phyloP scores from a whole-genome alignment of 2,797 vertebrate species.

The Alosa sapidissima region DNA sequence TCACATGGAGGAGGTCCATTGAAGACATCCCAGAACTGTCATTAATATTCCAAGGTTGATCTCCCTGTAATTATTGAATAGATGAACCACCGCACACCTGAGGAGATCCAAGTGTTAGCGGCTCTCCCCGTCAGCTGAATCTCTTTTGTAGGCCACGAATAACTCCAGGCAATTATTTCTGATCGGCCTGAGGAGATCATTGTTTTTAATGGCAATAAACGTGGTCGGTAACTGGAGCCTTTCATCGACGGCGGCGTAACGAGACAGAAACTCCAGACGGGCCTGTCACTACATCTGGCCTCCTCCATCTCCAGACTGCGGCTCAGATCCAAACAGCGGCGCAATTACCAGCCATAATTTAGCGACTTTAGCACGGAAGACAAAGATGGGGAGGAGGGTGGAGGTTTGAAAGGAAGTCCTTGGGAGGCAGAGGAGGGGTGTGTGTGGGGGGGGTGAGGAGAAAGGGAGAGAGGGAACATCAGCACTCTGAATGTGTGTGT shows the following conservation, averaged over 20 bases:
- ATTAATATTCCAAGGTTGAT: conserved; percentile 34
- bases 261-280: conserved; percentile 38
- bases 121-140: conserved; percentile 5
- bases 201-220: conserved; percentile 51
- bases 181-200: conserved; percentile 44
- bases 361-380: conserved; percentile 43
- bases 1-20: background rate
- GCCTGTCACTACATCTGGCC: conserved; percentile 43
- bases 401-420: conserved; percentile 44
- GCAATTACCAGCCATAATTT: conserved; percentile 53
- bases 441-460: no score
- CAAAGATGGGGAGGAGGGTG: conserved; percentile 44
- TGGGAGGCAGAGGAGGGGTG: background rate
- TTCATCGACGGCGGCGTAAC: conserved; percentile 48
- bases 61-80: conserved; percentile 32
- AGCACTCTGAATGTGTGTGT: conserved; percentile 10
- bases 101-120: conserved; percentile 23
- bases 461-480: background rate
- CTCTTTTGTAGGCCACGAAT: conserved; percentile 25
- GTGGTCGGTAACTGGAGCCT: conserved; percentile 42
- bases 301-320: conserved; percentile 18
- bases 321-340: conserved; percentile 28
- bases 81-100: conserved; percentile 25
- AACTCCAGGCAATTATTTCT: conserved; percentile 49
- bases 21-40: background rate